phyloP scores from a whole-genome alignment of 1,140 invertebrate genomes.

The Camponotus pennsylvanicus region DNA sequence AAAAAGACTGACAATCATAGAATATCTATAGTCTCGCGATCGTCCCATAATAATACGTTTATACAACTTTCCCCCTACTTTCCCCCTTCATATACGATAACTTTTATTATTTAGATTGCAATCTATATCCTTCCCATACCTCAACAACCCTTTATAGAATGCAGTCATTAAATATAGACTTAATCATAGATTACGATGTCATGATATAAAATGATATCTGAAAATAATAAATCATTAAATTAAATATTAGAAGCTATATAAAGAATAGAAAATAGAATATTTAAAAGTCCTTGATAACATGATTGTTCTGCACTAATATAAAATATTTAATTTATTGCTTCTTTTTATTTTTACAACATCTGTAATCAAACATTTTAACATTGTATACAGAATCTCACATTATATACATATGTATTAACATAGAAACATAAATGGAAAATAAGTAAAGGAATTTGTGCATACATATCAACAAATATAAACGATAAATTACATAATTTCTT shows the following conservation, averaged over 20 bases:
- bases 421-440: neutral
- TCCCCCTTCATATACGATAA: neutral
- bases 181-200: neutral
- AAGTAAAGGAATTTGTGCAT: neutral
- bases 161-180: neutral
- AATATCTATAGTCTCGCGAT: neutral
- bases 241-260: neutral
- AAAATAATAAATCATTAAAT: neutral
- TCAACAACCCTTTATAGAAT: neutral
- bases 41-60: neutral
- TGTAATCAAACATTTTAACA: neutral
- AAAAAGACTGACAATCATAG: constrained; percentile 4
- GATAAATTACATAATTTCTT: neutral
- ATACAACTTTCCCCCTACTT: constrained; percentile 2
- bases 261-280: neutral
- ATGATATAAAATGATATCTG: neutral
- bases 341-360: neutral
- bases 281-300: neutral
- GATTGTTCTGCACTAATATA: neutral
- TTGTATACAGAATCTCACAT: neutral
- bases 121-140: constrained; percentile 6
- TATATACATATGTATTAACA: neutral
- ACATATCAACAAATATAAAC: neutral
- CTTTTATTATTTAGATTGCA: constrained; percentile 39
- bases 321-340: constrained; percentile 21